Base-by-base conservation (phyloP, 1,140 invertebrate genomes). In the Adoxophyes honmai region DNA sequence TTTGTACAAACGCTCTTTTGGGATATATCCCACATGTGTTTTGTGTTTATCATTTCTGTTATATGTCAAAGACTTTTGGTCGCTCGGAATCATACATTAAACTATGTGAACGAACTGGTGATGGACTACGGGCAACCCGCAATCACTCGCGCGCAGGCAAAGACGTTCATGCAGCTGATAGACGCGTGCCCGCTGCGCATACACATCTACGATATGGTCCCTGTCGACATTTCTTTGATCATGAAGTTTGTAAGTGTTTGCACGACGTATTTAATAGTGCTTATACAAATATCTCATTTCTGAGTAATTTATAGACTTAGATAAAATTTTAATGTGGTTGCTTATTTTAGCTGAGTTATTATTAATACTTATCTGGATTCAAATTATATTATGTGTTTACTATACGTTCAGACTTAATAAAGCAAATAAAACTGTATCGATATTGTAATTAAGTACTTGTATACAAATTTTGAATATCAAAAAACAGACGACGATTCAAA, bases 31-130 rank as follows among this genome's bases (percentile, higher is more conserved):
- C n/a, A n/a, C n/a, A n/a, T 75, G 70, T 14, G 70, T 83, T 0
- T 59, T 83, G 64, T 86, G 10, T 64, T 64, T 1, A 16, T 67
- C 0, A 70, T 86, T 62, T 18, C 34, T 14, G 44, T 57, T 11
- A 34, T 28, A 11, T 57, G 56, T 15, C 42, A 51, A 13, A 36
- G 9, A 34, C 28, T 57, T 5, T 10, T 37, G 11, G 18, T 34
- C 7, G 16, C 44, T 1, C 13, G 56, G 10, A 51, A 35, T 9
- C n/a, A 57, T 1, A 57, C 56, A 6, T 15, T 37, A 35, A 18
- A 51, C 4, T 42, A 51, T 16, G 44, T 57, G 10, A 57, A 57
- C 33, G 42, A 57, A 13, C 1, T 57, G 14, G 42, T 57, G 10
- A 57, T 57, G 39, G 56, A 57, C 13, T 57, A 48, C 9, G 34